A percentile compares a stretch with the other conserved stretches of the same genome.
phyloP scores from a whole-genome alignment of 2,797 vertebrate species.

The Monodelphis domestica region DNA sequence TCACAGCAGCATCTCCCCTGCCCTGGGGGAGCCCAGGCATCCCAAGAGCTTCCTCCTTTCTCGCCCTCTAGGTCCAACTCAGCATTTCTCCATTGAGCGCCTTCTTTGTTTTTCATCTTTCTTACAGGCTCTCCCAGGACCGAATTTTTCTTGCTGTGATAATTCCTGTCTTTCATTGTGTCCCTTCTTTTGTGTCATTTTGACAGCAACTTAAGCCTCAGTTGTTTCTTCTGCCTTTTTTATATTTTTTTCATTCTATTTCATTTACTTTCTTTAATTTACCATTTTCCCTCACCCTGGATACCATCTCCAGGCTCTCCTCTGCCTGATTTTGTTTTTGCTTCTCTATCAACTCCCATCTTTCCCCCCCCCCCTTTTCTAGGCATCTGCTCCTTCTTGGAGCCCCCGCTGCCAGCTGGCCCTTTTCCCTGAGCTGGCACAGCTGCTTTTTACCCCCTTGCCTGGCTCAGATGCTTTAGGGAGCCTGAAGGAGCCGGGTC shows the following conservation, averaged over 20 bases:
- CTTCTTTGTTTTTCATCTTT: slow-evolving; percentile 15
- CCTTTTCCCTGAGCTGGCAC: neutral
- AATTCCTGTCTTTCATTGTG: neutral
- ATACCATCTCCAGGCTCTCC: neutral
- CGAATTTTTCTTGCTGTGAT: slow-evolving; percentile 4
- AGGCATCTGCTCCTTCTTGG: neutral
- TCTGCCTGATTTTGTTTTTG: neutral
- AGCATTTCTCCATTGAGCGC: neutral
- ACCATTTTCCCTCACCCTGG: neutral
- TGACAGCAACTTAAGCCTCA: neutral
- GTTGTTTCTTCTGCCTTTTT: neutral
- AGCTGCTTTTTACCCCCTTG: neutral
- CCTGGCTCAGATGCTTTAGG: slow-evolving; percentile 13
- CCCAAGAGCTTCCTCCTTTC: neutral
- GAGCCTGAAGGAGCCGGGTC: slow-evolving; percentile 42
- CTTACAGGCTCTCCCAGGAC: neutral
- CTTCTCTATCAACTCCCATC: neutral
- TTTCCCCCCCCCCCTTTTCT: neutral
- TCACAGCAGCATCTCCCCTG: neutral
- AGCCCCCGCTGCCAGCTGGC: neutral
- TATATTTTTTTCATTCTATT: neutral
- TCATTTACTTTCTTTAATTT: neutral
- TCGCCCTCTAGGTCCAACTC: neutral
- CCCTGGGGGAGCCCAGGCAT: neutral
- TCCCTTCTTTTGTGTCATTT: neutral